Percentiles rank a stretch among this genome's conserved stretches.
phyloP scores from a whole-genome alignment of 2,797 vertebrate genomes.

The Platalea minor region DNA sequence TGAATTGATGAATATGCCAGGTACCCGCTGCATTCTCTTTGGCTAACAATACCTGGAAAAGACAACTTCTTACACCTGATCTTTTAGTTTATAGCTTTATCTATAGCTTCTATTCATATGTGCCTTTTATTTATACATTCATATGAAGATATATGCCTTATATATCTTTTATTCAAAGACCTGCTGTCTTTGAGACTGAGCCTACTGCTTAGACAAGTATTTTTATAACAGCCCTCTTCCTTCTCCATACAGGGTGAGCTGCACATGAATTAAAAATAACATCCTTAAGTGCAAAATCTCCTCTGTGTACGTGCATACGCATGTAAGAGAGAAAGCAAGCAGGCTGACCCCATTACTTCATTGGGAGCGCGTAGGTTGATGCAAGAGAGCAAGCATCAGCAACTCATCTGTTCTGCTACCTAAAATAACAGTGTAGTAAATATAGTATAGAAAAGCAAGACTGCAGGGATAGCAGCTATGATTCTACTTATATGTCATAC shows the following conservation, averaged over 20 bases:
- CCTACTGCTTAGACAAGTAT: not conserved
- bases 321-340: not conserved
- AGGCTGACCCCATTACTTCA: slow-evolving; percentile 16
- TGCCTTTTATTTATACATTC: not conserved
- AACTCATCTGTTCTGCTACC: not conserved
- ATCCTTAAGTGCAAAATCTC: slow-evolving; percentile 15
- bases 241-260: not conserved
- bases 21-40: not conserved
- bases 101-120: not conserved
- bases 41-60: not conserved
- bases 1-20: not conserved
- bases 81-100: not conserved
- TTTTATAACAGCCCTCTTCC: not conserved
- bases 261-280: slow-evolving; percentile 49
- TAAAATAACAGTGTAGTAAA: not conserved
- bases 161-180: not conserved
- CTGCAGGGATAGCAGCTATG: not conserved
- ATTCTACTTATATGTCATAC: not conserved
- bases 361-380: not conserved
- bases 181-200: not conserved
- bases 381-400: not conserved
- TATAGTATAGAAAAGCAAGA: not conserved
- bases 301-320: not conserved
- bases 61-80: not conserved
- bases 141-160: not conserved